These are phyloP conservation scores for Sebastes reedi DNA, from an alignment of 2,797 vertebrate genomes.

Conservation along the genomic window DNA sequence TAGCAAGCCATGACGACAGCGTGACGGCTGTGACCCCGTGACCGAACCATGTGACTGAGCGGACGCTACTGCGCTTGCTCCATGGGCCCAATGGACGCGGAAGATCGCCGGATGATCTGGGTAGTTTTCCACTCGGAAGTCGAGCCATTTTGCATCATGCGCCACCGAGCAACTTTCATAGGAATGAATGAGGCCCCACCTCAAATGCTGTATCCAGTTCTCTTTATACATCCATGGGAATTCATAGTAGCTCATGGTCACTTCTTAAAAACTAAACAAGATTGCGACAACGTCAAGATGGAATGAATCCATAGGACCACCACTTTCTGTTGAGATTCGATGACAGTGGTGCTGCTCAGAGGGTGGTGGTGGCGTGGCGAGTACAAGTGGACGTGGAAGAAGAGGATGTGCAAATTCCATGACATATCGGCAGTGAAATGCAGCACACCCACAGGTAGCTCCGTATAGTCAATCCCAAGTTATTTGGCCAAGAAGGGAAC, in stretches of 20 bases:
- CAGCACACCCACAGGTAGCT: conserved; percentile 24
- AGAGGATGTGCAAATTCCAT: conserved; percentile 28
- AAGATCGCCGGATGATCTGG: no score
- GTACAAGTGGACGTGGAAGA: neutral
- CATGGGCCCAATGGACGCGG: no score
- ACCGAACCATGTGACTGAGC: no score
- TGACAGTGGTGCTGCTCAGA: neutral
- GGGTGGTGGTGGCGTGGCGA: no score
- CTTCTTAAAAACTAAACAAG: neutral
- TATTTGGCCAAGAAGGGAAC: conserved; percentile 47
- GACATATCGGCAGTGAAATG: conserved; percentile 7
- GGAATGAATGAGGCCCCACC: no score
- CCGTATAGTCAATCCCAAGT: conserved; percentile 2
- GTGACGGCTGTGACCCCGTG: no score
- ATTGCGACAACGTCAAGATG: neutral
- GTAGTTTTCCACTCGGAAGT: no score
- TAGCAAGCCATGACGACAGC: no score
- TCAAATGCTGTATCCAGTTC: no score
- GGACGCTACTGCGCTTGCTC: no score
- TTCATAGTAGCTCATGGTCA: neutral
- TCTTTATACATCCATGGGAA: neutral
- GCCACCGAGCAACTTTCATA: no score
- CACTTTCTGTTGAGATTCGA: neutral
- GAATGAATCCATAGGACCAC: neutral
- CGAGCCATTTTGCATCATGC: no score